phyloP scores from a whole-genome alignment of 1,140 invertebrate genomes.

The Papilio xuthus region DNA sequence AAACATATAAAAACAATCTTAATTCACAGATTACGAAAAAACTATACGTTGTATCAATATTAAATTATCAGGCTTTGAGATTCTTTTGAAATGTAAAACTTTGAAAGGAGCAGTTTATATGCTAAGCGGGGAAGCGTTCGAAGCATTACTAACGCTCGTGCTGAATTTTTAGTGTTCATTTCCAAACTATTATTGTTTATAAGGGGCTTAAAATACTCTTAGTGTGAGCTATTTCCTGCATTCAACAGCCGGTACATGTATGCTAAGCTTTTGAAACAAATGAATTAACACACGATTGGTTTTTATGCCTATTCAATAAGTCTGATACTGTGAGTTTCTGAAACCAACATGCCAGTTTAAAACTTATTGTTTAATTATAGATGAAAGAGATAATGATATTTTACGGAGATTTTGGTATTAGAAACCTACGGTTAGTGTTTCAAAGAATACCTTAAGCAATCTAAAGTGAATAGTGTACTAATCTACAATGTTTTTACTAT shows the following conservation, averaged over 20 bases:
- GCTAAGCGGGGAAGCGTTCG: constrained; percentile 38
- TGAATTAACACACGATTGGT: no score
- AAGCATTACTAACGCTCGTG: constrained; percentile 33
- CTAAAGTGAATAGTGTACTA: no score
- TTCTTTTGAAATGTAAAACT: constrained; percentile 40
- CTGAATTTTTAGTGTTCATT: constrained; percentile 33
- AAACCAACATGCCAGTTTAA: no score
- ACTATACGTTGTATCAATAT: constrained; percentile 22
- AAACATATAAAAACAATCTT: no score
- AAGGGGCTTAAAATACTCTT: constrained; percentile 5
- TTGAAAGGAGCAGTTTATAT: constrained; percentile 45
- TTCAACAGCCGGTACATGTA: not conserved
- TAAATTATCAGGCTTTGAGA: constrained; percentile 33
- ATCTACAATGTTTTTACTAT: no score
- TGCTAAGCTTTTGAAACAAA: not conserved
- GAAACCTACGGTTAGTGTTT: no score
- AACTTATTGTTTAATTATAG: no score
- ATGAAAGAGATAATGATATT: no score
- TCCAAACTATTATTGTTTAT: constrained; percentile 33
- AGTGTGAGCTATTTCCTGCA: not conserved
- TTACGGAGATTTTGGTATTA: no score
- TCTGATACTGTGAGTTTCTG: no score
- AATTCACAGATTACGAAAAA: not conserved
- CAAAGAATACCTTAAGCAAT: no score
- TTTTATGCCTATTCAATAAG: no score